These are phyloP conservation scores for Paramormyrops hopkinsi DNA, from an alignment of 2,797 vertebrate genomes.

Conservation along the genomic window DNA sequence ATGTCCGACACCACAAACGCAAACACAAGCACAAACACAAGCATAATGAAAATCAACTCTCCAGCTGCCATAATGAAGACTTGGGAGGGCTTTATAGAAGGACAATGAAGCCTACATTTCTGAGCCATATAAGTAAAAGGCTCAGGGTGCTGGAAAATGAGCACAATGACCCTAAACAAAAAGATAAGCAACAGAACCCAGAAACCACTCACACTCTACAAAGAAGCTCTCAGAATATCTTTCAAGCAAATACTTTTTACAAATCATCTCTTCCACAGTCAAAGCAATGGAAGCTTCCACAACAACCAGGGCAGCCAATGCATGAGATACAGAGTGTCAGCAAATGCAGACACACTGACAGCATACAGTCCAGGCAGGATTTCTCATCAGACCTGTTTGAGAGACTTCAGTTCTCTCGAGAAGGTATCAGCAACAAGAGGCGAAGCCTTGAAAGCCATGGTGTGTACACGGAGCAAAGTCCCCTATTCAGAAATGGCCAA, in stretches of 20 bases:
- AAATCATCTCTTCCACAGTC: constrained; percentile 76
- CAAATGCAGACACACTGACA: constrained; percentile 69
- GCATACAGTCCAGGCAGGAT: constrained; percentile 57
- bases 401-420: constrained; percentile 63
- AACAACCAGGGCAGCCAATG: constrained; percentile 74
- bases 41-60: constrained; percentile 87
- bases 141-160: constrained; percentile 62
- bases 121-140: constrained; percentile 70
- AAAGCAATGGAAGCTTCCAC: constrained; percentile 70
- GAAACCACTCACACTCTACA: constrained; percentile 48
- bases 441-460: constrained; percentile 80
- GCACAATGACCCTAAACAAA: constrained; percentile 74
- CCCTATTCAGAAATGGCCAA: constrained; percentile 76
- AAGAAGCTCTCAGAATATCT: constrained; percentile 69
- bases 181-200: constrained; percentile 79
- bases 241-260: constrained; percentile 83
- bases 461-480: constrained; percentile 78
- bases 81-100: constrained; percentile 85
- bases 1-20: constrained; percentile 86
- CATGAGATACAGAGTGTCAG: constrained; percentile 78
- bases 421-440: constrained; percentile 70
- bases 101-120: constrained; percentile 73
- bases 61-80: constrained; percentile 76
- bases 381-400: constrained; percentile 67
- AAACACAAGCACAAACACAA: constrained; percentile 99